A percentile compares a stretch with the other conserved stretches of the same genome.
These are phyloP conservation scores for Caradrina kadenii DNA, from an alignment of 2,888 invertebrate species.

Conservation along the genomic window DNA sequence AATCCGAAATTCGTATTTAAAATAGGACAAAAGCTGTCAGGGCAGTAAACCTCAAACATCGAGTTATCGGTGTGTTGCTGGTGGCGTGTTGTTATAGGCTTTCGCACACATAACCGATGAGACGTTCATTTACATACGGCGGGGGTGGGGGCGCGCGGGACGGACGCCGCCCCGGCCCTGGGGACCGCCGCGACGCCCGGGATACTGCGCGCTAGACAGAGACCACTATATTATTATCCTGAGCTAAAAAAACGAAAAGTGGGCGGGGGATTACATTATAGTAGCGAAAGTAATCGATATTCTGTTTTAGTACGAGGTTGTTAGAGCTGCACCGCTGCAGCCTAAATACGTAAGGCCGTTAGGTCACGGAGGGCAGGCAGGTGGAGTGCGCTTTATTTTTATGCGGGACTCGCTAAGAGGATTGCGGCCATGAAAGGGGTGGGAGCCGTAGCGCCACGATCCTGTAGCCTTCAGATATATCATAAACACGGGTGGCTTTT, in stretches of 20 bases:
- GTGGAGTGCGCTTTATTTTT: constrained; percentile 70
- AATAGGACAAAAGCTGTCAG: constrained; percentile 89
- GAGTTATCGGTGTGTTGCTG: constrained; percentile 73
- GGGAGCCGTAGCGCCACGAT: constrained; percentile 54
- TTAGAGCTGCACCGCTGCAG: constrained; percentile 89
- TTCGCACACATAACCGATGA: constrained; percentile 82
- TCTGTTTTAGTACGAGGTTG: constrained; percentile 90
- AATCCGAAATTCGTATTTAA: constrained; percentile 83
- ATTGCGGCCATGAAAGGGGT: constrained; percentile 65
- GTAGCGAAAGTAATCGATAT: constrained; percentile 91
- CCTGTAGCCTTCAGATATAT: constrained; percentile 65
- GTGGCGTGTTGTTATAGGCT: constrained; percentile 72
- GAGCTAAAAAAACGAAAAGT: constrained; percentile 89
- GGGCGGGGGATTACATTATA: constrained; percentile 91
- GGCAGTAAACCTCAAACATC: constrained; percentile 88
- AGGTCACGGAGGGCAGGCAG: constrained; percentile 81
- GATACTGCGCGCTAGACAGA: constrained; percentile 80
- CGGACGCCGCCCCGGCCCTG: constrained; percentile 72
- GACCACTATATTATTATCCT: constrained; percentile 88
- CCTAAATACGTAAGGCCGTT: constrained; percentile 85
- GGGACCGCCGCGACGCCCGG: constrained; percentile 77
- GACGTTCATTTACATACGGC: constrained; percentile 91
- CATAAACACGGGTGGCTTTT: constrained; percentile 72
- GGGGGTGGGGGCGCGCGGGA: constrained; percentile 72
- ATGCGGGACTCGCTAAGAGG: constrained; percentile 65